Conservation (phyloP, 2,113 vertebrate genomes). For the Cebus imitator region DNA sequence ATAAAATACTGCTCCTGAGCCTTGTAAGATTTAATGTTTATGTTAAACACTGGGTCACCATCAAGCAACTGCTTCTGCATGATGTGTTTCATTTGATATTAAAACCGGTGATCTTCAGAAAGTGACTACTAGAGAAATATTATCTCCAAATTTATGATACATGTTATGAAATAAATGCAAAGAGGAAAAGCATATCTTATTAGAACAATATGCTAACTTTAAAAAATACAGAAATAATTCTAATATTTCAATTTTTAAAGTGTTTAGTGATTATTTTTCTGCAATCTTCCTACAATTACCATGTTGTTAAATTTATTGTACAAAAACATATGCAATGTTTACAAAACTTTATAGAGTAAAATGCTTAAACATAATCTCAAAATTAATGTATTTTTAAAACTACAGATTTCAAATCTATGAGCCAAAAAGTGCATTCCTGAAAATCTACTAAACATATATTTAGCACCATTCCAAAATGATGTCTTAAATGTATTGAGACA, state of each 20-base stretch:
- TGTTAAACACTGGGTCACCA: not conserved
- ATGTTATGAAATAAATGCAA: constrained; percentile 59
- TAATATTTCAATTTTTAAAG: constrained; percentile 70
- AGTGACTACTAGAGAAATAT: not conserved
- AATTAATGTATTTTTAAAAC: constrained; percentile 46
- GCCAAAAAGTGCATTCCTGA: constrained; percentile 29
- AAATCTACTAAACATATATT: constrained; percentile 15
- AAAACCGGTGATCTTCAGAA: constrained; percentile 34
- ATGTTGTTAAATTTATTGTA: not conserved
- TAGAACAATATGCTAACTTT: constrained; percentile 62
- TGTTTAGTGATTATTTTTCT: constrained; percentile 67
- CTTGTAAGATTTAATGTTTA: not conserved
- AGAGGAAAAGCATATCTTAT: constrained; percentile 63
- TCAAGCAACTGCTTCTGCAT: not conserved
- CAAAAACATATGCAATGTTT: not conserved
- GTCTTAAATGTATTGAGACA: constrained; percentile 58
- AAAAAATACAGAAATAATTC: constrained; percentile 56
- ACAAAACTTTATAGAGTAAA: constrained; percentile 46
- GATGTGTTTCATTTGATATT: constrained; percentile 11
- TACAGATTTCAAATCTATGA: constrained; percentile 35
- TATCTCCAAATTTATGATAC: not conserved
- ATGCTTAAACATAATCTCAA: not conserved
- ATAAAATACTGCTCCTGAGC: constrained; percentile 39
- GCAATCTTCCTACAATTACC: constrained; percentile 32
- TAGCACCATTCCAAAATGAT: constrained; percentile 17